These are phyloP conservation scores for Limenitis arthemis DNA, from an alignment of 2,888 invertebrate genomes.

Conservation along the genomic window DNA sequence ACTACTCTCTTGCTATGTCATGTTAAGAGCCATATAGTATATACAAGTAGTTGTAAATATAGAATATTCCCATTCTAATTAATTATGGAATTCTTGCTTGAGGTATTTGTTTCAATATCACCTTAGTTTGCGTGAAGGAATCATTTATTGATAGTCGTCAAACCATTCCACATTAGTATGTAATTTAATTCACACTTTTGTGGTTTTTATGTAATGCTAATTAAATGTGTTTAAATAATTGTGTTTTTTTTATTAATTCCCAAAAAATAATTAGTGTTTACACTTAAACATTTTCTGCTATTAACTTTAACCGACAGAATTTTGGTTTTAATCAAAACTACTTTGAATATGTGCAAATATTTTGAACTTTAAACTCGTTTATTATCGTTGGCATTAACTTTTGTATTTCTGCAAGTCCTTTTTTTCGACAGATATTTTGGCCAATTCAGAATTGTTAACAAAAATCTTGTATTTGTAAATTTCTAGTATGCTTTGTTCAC, in stretches of 20 bases:
- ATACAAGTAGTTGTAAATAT: conserved; percentile 10
- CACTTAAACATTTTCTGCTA: too few species aligned
- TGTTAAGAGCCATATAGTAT: neutral
- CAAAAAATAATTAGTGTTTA: neutral
- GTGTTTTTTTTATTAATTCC: neutral
- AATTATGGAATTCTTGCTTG: conserved; percentile 1
- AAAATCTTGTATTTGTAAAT: too few species aligned
- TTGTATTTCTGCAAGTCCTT: too few species aligned
- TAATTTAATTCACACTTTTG: conserved; percentile 10
- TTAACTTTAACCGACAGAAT: too few species aligned
- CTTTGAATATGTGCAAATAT: too few species aligned
- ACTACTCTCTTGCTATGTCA: too few species aligned
- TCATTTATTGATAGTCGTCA: conserved; percentile 1
- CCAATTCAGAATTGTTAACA: too few species aligned
- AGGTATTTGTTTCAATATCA: neutral
- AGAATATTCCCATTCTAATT: conserved; percentile 2
- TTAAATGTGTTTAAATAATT: conserved; percentile 8
- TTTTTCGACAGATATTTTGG: too few species aligned
- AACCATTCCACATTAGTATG: conserved; percentile 20
- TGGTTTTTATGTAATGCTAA: conserved; percentile 20
- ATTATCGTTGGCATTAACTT: too few species aligned
- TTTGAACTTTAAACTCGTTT: too few species aligned
- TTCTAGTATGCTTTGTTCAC: too few species aligned
- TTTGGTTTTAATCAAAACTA: too few species aligned
- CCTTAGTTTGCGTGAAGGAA: neutral